Conservation (phyloP, 2,888 invertebrate species). For the Acutogordius australiensis region DNA sequence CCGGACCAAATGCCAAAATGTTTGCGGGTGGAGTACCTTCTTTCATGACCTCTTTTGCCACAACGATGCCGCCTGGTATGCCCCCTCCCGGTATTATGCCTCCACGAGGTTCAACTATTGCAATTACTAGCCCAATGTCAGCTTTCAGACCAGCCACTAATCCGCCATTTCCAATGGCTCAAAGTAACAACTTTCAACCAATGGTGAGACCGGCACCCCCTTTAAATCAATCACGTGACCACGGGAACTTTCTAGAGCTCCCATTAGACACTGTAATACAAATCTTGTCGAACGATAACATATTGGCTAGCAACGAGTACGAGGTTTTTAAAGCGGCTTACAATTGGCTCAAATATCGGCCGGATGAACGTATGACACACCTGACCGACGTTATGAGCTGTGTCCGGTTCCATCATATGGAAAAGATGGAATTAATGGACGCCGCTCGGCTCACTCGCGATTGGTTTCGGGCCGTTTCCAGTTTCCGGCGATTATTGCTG, state of each 20-base stretch:
- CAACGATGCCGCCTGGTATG: too few species aligned
- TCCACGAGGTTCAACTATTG: too few species aligned
- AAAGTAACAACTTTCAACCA: too few species aligned
- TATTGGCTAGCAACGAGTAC: neutral
- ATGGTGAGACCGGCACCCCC: too few species aligned
- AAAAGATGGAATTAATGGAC: neutral
- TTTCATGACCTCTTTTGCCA: too few species aligned
- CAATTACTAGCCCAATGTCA: too few species aligned
- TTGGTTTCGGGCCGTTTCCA: neutral
- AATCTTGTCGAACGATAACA: neutral
- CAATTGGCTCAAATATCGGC: neutral
- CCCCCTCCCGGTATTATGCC: too few species aligned
- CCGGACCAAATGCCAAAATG: too few species aligned
- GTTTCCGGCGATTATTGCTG: neutral
- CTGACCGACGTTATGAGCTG: neutral
- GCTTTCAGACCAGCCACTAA: too few species aligned
- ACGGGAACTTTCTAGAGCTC: neutral
- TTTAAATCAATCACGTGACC: too few species aligned
- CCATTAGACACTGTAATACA: neutral
- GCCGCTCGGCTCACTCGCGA: neutral
- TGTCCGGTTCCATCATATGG: neutral
- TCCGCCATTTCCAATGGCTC: too few species aligned
- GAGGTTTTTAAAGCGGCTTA: neutral
- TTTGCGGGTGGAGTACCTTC: too few species aligned
- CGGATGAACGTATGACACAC: neutral